phyloP scores from a whole-genome alignment of 1,140 invertebrate genomes.

The Zophobas atratus region DNA sequence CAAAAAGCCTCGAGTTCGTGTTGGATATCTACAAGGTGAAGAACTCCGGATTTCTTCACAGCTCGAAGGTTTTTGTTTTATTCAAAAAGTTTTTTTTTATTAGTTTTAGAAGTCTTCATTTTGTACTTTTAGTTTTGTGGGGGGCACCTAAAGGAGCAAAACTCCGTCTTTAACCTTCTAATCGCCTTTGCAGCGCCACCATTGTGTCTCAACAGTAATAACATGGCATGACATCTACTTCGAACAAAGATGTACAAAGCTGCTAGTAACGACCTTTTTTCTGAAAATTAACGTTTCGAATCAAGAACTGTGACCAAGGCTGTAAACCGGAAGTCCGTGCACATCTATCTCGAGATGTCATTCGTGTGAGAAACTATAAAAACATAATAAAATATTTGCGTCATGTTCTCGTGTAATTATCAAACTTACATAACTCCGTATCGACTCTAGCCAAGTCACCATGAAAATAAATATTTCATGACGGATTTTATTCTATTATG shows the following conservation, averaged over 20 bases:
- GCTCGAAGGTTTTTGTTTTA: too few species aligned
- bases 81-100: too few species aligned
- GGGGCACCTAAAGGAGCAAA: too few species aligned
- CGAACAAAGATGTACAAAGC: conserved; percentile 18
- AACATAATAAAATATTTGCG: conserved; percentile 57
- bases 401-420: conserved; percentile 55
- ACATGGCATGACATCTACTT: too few species aligned
- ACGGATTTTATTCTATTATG: not conserved
- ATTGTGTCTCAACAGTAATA: too few species aligned
- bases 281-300: conserved; percentile 61
- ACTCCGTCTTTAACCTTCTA: too few species aligned
- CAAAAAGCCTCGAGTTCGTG: too few species aligned
- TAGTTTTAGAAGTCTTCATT: too few species aligned
- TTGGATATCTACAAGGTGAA: too few species aligned
- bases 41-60: too few species aligned
- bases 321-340: conserved; percentile 62
- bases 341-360: conserved; percentile 67
- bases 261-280: conserved; percentile 58
- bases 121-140: too few species aligned
- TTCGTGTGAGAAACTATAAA: conserved; percentile 66
- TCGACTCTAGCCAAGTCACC: not conserved
- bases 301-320: conserved; percentile 66
- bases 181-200: too few species aligned
- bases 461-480: not conserved
- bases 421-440: conserved; percentile 49